phyloP scores from a whole-genome alignment of 2,888 invertebrate species.

The Perithous albicinctus region DNA sequence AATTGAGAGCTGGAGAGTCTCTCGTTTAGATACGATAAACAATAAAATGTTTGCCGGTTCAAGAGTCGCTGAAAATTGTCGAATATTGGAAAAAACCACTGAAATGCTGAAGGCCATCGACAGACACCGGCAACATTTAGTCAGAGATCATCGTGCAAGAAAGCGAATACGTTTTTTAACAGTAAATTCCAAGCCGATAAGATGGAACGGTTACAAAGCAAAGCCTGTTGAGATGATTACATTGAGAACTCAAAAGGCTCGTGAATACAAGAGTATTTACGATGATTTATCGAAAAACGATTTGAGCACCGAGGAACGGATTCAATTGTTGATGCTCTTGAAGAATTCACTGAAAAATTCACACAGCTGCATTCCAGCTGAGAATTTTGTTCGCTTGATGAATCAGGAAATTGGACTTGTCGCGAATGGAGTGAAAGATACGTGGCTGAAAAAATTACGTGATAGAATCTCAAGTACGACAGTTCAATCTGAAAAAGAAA shows the following conservation, averaged over 20 bases:
- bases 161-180: conserved; percentile 88
- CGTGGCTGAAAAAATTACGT: conserved; percentile 88
- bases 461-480: conserved; percentile 86
- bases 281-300: conserved; percentile 88
- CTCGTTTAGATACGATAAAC: conserved; percentile 88
- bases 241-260: conserved; percentile 91
- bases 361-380: conserved; percentile 87
- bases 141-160: conserved; percentile 87
- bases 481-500: neutral
- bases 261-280: conserved; percentile 91
- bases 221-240: conserved; percentile 92
- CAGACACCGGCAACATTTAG: conserved; percentile 88
- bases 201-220: conserved; percentile 91
- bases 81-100: conserved; percentile 91
- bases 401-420: conserved; percentile 91
- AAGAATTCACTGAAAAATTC: conserved; percentile 88
- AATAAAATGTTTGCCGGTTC: conserved; percentile 88
- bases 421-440: conserved; percentile 87
- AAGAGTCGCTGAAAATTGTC: conserved; percentile 89
- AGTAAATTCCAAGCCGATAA: conserved; percentile 90
- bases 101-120: conserved; percentile 90
- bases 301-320: conserved; percentile 83
- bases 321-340: conserved; percentile 84
- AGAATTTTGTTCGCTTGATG: conserved; percentile 88
- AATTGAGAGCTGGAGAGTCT: conserved; percentile 89